These are phyloP conservation scores for Cephalotes varians DNA, from an alignment of 2,888 invertebrate genomes.

Conservation along the genomic window DNA sequence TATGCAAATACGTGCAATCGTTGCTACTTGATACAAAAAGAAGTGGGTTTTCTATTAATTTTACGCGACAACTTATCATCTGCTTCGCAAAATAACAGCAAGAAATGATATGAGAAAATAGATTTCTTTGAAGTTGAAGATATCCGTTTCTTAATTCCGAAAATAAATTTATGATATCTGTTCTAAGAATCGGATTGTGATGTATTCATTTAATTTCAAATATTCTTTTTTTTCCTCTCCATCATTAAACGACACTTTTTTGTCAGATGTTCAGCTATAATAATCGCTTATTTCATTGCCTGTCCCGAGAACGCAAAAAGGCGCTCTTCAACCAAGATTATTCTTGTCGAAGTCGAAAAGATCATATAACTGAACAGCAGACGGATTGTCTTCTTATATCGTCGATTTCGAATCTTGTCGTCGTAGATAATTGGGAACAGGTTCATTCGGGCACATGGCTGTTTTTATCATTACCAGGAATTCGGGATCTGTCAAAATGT, in stretches of 20 bases:
- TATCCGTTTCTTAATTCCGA: not conserved
- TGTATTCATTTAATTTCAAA: not conserved
- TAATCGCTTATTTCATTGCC: slow-evolving; percentile 54
- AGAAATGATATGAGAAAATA: not conserved
- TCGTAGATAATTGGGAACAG: slow-evolving; percentile 73
- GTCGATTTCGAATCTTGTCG: slow-evolving; percentile 49
- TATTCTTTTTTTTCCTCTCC: not conserved
- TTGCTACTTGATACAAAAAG: not conserved
- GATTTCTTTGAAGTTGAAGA: not conserved
- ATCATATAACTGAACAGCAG: slow-evolving; percentile 46
- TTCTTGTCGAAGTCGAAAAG: slow-evolving; percentile 23
- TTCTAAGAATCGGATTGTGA: not conserved
- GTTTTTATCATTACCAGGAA: slow-evolving; percentile 84
- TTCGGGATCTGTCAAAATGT: slow-evolving; percentile 85
- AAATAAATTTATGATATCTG: not conserved
- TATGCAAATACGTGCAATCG: not conserved
- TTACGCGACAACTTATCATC: not conserved
- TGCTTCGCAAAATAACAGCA: not conserved
- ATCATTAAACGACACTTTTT: slow-evolving; percentile 64
- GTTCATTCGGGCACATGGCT: slow-evolving; percentile 63
- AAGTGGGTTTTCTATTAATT: not conserved
- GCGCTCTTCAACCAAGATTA: slow-evolving; percentile 14
- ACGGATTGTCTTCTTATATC: slow-evolving; percentile 66
- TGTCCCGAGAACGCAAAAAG: slow-evolving; percentile 20
- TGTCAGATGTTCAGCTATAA: slow-evolving; percentile 45